A percentile compares a stretch with the other conserved stretches of the same genome.
phyloP scores from a whole-genome alignment of 1,140 invertebrate species.

The Copidosoma floridanum region DNA sequence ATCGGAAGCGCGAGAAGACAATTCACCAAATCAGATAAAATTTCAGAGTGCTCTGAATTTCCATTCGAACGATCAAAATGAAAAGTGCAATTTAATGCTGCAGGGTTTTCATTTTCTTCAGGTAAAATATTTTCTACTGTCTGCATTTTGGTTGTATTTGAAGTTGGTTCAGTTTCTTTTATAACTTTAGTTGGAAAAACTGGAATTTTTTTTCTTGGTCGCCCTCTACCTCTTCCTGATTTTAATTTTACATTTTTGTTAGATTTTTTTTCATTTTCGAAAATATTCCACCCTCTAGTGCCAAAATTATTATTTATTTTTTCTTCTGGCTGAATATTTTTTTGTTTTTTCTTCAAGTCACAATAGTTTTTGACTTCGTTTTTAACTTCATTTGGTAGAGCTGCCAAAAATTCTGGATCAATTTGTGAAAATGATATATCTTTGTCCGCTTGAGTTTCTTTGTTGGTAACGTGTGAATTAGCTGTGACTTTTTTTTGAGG shows the following conservation, averaged over 20 bases:
- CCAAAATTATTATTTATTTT: constrained; percentile 10
- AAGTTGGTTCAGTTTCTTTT: constrained; percentile 7
- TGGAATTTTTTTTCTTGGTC: constrained; percentile 4
- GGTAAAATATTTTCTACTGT: not conserved
- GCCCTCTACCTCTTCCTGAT: constrained; percentile 15
- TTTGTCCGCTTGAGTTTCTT: constrained; percentile 1
- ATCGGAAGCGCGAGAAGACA: constrained; percentile 48
- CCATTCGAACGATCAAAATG: constrained; percentile 31
- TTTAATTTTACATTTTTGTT: constrained; percentile 25
- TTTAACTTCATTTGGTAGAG: constrained; percentile 57
- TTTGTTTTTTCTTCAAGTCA: constrained; percentile 59
- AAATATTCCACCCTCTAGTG: constrained; percentile 28
- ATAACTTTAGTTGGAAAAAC: not conserved
- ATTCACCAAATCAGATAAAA: constrained; percentile 45
- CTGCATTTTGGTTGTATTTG: not conserved
- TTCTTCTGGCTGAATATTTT: constrained; percentile 20
- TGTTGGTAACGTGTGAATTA: not conserved
- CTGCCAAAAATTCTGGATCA: constrained; percentile 56
- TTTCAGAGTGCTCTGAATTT: constrained; percentile 42
- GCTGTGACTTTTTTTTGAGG: not conserved
- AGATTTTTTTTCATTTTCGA: constrained; percentile 31
- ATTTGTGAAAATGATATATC: constrained; percentile 51
- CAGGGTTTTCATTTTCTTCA: not conserved
- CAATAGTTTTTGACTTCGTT: constrained; percentile 53
- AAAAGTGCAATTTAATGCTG: constrained; percentile 16